These are phyloP conservation scores for Connochaetes taurinus DNA, from an alignment of 2,113 vertebrate species.

Conservation along the genomic window DNA sequence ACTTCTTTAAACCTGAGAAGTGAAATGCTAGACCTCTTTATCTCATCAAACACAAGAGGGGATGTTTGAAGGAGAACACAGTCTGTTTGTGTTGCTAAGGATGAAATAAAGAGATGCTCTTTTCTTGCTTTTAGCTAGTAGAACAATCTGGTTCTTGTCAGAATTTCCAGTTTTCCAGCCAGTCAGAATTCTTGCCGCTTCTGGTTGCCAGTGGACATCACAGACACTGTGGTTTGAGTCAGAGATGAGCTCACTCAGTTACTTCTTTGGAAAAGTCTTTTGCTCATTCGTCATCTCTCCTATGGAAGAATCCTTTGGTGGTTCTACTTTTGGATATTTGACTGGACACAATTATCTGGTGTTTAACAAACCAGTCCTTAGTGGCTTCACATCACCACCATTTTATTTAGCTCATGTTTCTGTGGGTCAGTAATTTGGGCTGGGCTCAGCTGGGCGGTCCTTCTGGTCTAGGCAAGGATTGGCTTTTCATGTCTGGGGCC, in stretches of 20 bases:
- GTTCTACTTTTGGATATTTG: background rate
- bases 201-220: background rate
- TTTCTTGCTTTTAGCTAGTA: background rate
- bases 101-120: background rate
- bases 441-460: background rate
- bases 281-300: background rate
- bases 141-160: conserved; percentile 6
- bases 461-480: background rate
- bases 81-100: background rate
- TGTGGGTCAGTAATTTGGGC: background rate
- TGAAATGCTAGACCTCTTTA: background rate
- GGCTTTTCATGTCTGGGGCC: background rate
- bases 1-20: background rate
- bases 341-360: background rate
- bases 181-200: background rate
- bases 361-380: background rate
- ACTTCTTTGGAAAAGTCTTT: background rate
- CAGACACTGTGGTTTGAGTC: background rate
- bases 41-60: background rate
- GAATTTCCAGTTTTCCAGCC: background rate
- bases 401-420: background rate
- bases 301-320: background rate
- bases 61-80: background rate
- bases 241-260: background rate
- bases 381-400: background rate